Base-by-base conservation (phyloP, 2,888 invertebrate genomes). In the Psylliodes chrysocephalus region DNA sequence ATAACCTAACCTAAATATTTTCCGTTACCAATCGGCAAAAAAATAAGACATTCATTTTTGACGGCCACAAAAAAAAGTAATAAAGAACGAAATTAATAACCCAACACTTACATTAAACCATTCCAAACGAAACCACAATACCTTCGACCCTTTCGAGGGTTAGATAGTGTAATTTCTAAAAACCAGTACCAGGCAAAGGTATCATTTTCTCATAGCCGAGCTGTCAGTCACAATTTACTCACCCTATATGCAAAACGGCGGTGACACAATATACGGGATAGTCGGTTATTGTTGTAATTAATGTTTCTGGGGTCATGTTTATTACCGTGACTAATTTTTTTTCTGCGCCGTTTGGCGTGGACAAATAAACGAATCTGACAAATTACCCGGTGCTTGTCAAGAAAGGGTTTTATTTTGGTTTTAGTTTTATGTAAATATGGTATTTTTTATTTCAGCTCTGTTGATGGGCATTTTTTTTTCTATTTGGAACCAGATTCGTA, bases 321-420 rank as follows among this genome's bases (percentile, higher is more conserved):
- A 71, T 69, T 69, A 68, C 68, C 70, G 69, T 70, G 64, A 70
- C 64, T 68, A 72, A 70, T 64, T 72, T 70, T 67, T 66, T 70
- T 71, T 71, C 71, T 67, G 67, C 68, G 68, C 63, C 64, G 68
- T 64, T 70, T 68, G 53, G 60, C 62, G 54, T 38, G 44, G 38
- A 71, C 69, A 71, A 71, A 71, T 65, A 63, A 67, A 69, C 51
- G 54, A 52, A 56, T 57, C 63, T 67, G 71, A 71, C 71, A 71
- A 71, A 71, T 71, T 71, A 67, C 52, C 12, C 46, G 44, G 22
- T 22, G 35, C 22, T 49, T 63, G 59, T 63, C 54, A 54, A 15
- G 53, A 28, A 54, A 38, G 57, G 63, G 49, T 46, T 52, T 40
- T 19, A 49, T 56, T 55, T 42, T 40, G 28, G 19, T 25, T 52